Conservation (phyloP, 2,113 vertebrate species). For the Craseonycteris thonglongyai region DNA sequence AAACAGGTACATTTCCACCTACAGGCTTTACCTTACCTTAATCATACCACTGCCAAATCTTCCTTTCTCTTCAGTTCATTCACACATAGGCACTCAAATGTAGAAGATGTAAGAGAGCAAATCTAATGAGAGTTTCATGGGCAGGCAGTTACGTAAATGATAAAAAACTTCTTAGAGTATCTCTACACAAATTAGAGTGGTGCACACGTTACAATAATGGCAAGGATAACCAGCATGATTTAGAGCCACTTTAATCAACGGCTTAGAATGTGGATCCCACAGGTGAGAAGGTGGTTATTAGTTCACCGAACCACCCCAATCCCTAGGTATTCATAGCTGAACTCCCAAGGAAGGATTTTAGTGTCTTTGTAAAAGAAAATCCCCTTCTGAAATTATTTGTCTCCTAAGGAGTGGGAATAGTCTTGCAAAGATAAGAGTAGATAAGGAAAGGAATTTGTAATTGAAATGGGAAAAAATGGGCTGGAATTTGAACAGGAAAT, state of each 20-base stretch:
- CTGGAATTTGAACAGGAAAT: background rate
- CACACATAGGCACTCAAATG: background rate
- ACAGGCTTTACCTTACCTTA: background rate
- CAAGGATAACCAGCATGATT: slow-evolving; percentile 36
- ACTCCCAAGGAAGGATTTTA: slow-evolving; percentile 47
- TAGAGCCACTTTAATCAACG: slow-evolving; percentile 48
- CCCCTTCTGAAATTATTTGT: slow-evolving; percentile 41
- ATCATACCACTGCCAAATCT: background rate
- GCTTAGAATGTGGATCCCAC: slow-evolving; percentile 45
- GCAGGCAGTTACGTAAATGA: slow-evolving; percentile 37
- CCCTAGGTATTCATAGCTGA: slow-evolving; percentile 51
- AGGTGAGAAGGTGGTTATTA: slow-evolving; percentile 59
- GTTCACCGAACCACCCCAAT: slow-evolving; percentile 12
- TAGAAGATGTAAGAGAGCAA: background rate
- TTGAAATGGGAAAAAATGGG: background rate
- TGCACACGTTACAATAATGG: slow-evolving; percentile 20
- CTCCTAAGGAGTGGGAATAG: background rate
- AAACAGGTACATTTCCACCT: background rate
- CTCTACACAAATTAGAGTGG: background rate
- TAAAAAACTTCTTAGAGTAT: slow-evolving; percentile 52
- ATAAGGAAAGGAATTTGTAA: background rate
- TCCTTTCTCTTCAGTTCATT: background rate
- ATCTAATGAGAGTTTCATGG: slow-evolving; percentile 8
- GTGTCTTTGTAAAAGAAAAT: slow-evolving; percentile 60
- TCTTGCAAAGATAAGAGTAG: slow-evolving; percentile 4